Evolutionary conservation across 2,888 invertebrate genomes (phyloP).

Genomic region (Scaptomyza caliginosa): DNA sequence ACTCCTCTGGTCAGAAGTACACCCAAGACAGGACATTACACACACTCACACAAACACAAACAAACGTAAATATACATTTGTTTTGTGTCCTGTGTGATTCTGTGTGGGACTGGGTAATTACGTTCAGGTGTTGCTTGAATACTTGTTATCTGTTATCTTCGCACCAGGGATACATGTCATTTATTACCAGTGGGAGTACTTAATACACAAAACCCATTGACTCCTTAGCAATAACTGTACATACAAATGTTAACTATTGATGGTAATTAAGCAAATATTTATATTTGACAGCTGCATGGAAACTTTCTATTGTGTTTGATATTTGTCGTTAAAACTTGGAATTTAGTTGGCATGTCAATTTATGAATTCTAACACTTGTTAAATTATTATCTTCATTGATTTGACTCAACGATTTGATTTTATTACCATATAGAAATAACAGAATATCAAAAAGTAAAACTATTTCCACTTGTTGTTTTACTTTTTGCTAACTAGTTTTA

Average conservation of each 20-base stretch:
- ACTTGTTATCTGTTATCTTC: constrained; percentile 66
- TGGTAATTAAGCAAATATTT: constrained; percentile 33
- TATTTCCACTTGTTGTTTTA: neutral
- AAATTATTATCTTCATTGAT: neutral
- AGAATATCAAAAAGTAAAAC: constrained; percentile 10
- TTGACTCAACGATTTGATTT: too few species aligned
- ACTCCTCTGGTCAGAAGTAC: constrained; percentile 41
- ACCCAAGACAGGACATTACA: constrained; percentile 15
- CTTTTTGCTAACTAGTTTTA: neutral
- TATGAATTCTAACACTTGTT: too few species aligned
- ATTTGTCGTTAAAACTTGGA: neutral
- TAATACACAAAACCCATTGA: neutral
- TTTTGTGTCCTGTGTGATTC: neutral
- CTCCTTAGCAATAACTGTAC: neutral
- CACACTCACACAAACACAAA: neutral
- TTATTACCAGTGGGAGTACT: constrained; percentile 38
- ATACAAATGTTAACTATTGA: constrained; percentile 3
- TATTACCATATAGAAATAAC: neutral
- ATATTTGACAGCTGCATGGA: constrained; percentile 13
- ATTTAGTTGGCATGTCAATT: neutral
- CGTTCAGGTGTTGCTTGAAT: constrained; percentile 57
- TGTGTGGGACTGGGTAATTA: constrained; percentile 55
- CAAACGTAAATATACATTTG: constrained; percentile 5
- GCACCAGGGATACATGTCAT: constrained; percentile 51
- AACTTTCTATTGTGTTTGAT: neutral